Base-by-base conservation (phyloP, 2,797 vertebrate species). In the Mallotus villosus region DNA sequence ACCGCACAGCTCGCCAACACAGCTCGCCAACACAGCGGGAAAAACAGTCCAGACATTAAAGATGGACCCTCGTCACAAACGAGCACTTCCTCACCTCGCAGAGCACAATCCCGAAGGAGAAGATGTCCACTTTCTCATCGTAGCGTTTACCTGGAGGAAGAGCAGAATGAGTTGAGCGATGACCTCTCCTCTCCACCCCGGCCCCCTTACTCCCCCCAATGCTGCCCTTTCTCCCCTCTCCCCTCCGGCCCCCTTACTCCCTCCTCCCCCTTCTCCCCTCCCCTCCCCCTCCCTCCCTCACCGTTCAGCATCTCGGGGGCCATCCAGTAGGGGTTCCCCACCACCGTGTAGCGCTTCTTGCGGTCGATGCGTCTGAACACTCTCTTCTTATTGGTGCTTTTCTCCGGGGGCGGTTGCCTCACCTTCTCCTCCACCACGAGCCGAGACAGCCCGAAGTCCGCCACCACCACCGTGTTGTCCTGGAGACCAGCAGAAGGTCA, bases 321-420 rank as follows among this genome's bases (percentile, higher is more conserved):
- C 97, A 98, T 98, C 97, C 97, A 98, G 84, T 97, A 98, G 0
- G 97, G 97, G 89, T 97, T 98, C 77, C 96, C 97, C 17, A 98
- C 96, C 25, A 98, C 96, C 0, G 96, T 98, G 85, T 98, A 97
- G 74, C 96, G 92, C 82, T 98, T 98, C 71, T 95, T 96, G 61
- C 97, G 89, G 90, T 97, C 95, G 0, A 90, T 91, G 46, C 96
- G 95, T 72, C 93, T 91, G 46, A 96, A 90, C 4, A 92, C 91
- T 9, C 96, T 92, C 78, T 95, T 97, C 90, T 97, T 98, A 70
- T 85, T 90, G 5, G 91, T 81, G 0, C 92, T 85, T 69, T 96
- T 96, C 75, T 98, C 96, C 63, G 92, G 64, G 0, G 88, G 81
- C 25, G 95, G 94, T 67, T 32, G 67, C 70, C 90, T 95, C 0